Conservation (phyloP, 2,113 vertebrate genomes). For the Tretioscincus oriximinensis region DNA sequence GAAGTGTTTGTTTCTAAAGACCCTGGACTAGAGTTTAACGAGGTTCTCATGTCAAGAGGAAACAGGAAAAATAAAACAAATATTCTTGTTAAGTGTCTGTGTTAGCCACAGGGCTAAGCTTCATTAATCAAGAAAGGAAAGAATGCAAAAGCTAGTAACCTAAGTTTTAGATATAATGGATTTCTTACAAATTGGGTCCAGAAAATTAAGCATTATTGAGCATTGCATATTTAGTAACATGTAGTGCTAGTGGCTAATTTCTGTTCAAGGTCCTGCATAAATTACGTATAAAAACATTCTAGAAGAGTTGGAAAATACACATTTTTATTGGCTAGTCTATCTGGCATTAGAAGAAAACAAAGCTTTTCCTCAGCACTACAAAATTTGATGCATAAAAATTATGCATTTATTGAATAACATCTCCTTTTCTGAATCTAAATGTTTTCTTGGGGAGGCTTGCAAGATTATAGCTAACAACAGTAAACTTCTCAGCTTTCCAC, state of each 20-base stretch:
- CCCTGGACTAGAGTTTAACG: not conserved
- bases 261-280: not conserved
- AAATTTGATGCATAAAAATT: too few species aligned
- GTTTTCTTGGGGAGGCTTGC: too few species aligned
- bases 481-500: not conserved
- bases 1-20: not conserved
- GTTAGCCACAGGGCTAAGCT: not conserved
- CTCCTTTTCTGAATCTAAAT: too few species aligned
- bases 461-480: not conserved
- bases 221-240: not conserved
- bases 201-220: not conserved
- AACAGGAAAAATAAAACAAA: not conserved
- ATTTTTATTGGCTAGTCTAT: too few species aligned
- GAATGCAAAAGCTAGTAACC: not conserved
- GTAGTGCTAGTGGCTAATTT: not conserved
- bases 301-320: too few species aligned
- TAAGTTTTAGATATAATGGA: not conserved
- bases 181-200: not conserved
- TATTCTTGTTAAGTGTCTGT: slow-evolving; percentile 16
- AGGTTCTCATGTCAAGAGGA: slow-evolving; percentile 18
- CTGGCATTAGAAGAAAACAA: too few species aligned
- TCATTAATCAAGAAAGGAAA: not conserved
- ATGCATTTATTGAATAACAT: too few species aligned
- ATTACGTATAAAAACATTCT: too few species aligned
- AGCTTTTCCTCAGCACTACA: too few species aligned